Conservation (phyloP, 2,113 vertebrate genomes). For the Campylorhamphus procurvoides region DNA sequence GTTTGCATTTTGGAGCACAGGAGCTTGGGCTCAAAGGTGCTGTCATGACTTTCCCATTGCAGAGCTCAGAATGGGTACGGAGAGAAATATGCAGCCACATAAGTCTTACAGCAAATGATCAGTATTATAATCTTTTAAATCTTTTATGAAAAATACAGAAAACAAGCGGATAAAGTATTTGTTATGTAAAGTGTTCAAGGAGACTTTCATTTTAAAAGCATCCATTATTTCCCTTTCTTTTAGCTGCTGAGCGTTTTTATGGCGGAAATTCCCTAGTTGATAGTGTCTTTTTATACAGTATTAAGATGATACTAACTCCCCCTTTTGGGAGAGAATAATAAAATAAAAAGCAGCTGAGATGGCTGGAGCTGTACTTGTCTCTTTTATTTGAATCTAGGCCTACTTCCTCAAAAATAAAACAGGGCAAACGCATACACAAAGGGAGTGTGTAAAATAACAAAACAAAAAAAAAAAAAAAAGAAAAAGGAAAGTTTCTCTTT, state of each 20-base stretch:
- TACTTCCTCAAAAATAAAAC: background rate
- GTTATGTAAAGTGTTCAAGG: conserved; percentile 30
- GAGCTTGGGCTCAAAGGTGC: background rate
- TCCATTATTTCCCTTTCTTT: conserved; percentile 33
- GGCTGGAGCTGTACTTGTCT: background rate
- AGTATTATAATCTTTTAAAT: background rate
- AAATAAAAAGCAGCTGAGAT: conserved; percentile 40
- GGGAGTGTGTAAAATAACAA: background rate
- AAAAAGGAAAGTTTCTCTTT: background rate
- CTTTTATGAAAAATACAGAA: conserved; percentile 2
- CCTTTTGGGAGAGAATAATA: conserved; percentile 26
- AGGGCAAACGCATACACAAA: background rate
- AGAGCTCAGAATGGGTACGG: background rate
- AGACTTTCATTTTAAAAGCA: conserved; percentile 39
- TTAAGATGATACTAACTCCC: conserved; percentile 38
- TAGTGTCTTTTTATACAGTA: conserved; percentile 40
- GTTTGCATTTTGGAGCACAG: background rate
- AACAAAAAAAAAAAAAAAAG: background rate
- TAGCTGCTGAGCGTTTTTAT: conserved; percentile 21
- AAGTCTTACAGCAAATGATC: background rate
- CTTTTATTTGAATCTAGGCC: background rate
- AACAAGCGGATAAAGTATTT: conserved; percentile 16
- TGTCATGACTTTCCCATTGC: background rate
- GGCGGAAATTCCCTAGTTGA: conserved; percentile 22
- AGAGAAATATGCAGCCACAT: accelerated